Percentiles rank a stretch among this genome's conserved stretches.
These are phyloP conservation scores for Chionodraco myersi DNA, from an alignment of 2,113 vertebrate species.

Conservation along the genomic window DNA sequence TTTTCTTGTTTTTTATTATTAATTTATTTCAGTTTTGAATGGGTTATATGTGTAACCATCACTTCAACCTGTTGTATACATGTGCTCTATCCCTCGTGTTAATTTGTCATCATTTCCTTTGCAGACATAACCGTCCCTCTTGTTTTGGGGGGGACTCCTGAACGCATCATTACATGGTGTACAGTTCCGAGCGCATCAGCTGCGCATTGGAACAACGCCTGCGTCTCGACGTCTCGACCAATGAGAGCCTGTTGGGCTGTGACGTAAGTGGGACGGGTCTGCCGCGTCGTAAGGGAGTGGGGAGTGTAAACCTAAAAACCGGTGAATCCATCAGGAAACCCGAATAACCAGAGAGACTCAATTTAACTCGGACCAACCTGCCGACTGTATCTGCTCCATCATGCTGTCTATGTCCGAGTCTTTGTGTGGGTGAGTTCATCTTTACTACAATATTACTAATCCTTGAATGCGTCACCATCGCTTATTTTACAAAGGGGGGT, in stretches of 20 bases:
- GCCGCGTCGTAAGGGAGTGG: accelerated
- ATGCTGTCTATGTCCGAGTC: slow-evolving; percentile 24
- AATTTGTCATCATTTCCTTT: not conserved
- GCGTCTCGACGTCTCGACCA: slow-evolving; percentile 42
- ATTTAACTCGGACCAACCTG: not conserved
- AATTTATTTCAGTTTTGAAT: not conserved
- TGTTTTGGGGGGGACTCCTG: not conserved
- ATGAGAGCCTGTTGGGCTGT: not conserved
- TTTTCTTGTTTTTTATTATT: not conserved
- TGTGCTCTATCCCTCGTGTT: not conserved
- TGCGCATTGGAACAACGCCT: slow-evolving; percentile 2
- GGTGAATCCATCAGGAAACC: slow-evolving; percentile 18
- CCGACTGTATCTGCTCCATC: not conserved
- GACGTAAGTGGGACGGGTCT: not conserved
- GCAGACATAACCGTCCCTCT: too few species aligned
- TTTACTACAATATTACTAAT: not conserved
- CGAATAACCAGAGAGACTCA: not conserved
- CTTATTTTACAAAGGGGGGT: not conserved
- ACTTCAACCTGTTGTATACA: not conserved
- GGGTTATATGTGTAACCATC: not conserved
- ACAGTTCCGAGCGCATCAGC: not conserved
- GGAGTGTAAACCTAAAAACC: not conserved
- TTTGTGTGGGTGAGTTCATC: slow-evolving; percentile 39
- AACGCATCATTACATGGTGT: not conserved
- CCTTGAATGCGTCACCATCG: not conserved